Percentiles rank a stretch among this genome's conserved stretches.
Conservation (phyloP, 1,140 invertebrate genomes). For the Cotesia vestalis region DNA sequence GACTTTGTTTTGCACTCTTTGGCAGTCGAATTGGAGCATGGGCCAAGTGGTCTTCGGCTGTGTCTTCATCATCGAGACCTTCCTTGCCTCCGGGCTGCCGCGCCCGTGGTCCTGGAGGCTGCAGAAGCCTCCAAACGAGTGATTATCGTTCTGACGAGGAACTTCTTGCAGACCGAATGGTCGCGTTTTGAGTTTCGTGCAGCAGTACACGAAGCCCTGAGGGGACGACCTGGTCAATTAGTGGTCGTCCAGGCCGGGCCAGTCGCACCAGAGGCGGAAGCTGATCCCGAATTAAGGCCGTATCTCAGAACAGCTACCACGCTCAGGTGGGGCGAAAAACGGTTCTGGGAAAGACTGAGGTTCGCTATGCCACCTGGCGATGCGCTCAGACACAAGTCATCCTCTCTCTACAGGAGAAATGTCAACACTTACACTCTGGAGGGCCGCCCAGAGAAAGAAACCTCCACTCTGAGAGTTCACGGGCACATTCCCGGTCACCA, state of each 20-base stretch:
- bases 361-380: slow-evolving; percentile 82
- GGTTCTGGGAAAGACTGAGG: slow-evolving; percentile 90
- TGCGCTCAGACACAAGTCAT: slow-evolving; percentile 60
- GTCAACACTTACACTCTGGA: slow-evolving; percentile 80
- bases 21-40: slow-evolving; percentile 84
- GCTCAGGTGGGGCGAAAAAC: slow-evolving; percentile 87
- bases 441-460: slow-evolving; percentile 68
- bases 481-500: slow-evolving; percentile 60
- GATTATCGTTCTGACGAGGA: slow-evolving; percentile 81
- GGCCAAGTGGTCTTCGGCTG: slow-evolving; percentile 76
- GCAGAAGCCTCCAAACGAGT: slow-evolving; percentile 85
- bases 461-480: slow-evolving; percentile 64
- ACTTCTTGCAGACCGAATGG: slow-evolving; percentile 89
- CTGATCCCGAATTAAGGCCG: slow-evolving; percentile 86
- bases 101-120: slow-evolving; percentile 83
- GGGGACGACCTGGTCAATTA: slow-evolving; percentile 83
- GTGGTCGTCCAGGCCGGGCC: slow-evolving; percentile 87
- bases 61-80: slow-evolving; percentile 88
- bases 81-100: slow-evolving; percentile 78
- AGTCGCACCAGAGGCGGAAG: slow-evolving; percentile 78
- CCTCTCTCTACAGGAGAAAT: slow-evolving; percentile 74
- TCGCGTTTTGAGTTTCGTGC: slow-evolving; percentile 84
- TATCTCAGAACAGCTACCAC: slow-evolving; percentile 86
- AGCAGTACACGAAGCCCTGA: slow-evolving; percentile 85
- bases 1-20: slow-evolving; percentile 87